Evolutionary conservation across 2,113 vertebrate species (phyloP), one percentile per base, ranked within the genome.

Genomic region (Terrapene triunguis): DNA sequence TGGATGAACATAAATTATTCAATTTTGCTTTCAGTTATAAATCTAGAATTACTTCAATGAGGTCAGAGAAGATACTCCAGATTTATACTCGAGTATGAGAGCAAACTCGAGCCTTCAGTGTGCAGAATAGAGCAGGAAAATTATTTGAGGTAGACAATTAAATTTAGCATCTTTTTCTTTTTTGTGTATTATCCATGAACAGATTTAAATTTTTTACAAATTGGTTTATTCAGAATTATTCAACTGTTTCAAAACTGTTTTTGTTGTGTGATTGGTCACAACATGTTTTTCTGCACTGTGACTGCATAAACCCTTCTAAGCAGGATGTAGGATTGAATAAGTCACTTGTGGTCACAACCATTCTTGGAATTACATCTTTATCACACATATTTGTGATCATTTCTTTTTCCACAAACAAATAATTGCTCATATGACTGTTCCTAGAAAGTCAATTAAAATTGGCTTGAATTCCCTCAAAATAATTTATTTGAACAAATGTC

Each of bases 1-100:
- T 14, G 14, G 62, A 29, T 42, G 44, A 94, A 32, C 1, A 48
- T 11, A 74, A 83, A 4, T 32, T 8, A 84, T 27, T 29, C 65
- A 74, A 78, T 82, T 80, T 1, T 91, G 44, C 51, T 65, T 53
- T 47, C 21, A 90, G 48, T 69, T 84, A 32, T 62, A 84, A 87
- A 84, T 35, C 13, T 62, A 62, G 44, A 78, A 44, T 22, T 57
- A 16, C 85, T 93, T 90, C 79, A 90, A 8, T 35, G 82, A 8
- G 1, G 42, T 48, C 80, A 35, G 4, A 84, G 57, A 85, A 95
- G 85, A 85, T 82, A 22, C 7, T 76, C 10, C 85, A 84, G 47
- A 55, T 89, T 95, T 59, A 86, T 4, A 51, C 42, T 6, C 14
- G 79, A 69, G 69, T 83, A 89, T 24, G 35, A 59, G 72, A 91